Conservation (phyloP, 2,797 vertebrate species). For the Lepilemur ruficaudatus region DNA sequence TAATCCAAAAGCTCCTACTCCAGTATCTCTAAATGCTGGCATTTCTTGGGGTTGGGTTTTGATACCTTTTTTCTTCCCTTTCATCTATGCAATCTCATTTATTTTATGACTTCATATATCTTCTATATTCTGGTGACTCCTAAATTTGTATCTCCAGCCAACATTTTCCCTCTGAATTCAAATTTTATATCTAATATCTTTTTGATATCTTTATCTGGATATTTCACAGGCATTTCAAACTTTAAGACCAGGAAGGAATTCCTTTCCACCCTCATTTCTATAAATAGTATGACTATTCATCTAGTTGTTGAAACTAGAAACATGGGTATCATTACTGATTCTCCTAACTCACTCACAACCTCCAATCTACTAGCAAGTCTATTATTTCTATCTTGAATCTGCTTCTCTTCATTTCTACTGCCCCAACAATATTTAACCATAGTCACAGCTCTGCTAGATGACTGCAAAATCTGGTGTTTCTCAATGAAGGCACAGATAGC, state of each 20-base stretch:
- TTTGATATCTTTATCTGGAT: neutral
- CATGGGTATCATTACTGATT: neutral
- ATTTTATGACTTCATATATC: neutral
- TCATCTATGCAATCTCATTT: neutral
- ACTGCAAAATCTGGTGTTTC: too few relatives aligned
- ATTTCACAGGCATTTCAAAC: constrained; percentile 15
- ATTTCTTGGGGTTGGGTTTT: neutral
- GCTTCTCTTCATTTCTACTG: neutral
- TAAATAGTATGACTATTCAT: neutral
- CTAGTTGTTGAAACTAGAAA: neutral
- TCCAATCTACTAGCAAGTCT: neutral
- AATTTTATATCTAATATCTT: neutral
- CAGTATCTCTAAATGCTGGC: neutral
- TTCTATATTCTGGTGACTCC: neutral
- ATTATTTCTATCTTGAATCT: neutral
- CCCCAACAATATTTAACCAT: neutral
- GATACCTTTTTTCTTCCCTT: neutral
- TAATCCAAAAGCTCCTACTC: neutral
- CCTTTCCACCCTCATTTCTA: neutral
- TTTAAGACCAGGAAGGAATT: neutral
- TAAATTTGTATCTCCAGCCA: neutral
- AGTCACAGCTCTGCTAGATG: neutral
- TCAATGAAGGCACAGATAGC: neutral
- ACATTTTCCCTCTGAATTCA: neutral
- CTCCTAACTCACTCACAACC: neutral